phyloP scores from a whole-genome alignment of 2,888 invertebrate species.

The Stenoptilia bipunctidactyla region DNA sequence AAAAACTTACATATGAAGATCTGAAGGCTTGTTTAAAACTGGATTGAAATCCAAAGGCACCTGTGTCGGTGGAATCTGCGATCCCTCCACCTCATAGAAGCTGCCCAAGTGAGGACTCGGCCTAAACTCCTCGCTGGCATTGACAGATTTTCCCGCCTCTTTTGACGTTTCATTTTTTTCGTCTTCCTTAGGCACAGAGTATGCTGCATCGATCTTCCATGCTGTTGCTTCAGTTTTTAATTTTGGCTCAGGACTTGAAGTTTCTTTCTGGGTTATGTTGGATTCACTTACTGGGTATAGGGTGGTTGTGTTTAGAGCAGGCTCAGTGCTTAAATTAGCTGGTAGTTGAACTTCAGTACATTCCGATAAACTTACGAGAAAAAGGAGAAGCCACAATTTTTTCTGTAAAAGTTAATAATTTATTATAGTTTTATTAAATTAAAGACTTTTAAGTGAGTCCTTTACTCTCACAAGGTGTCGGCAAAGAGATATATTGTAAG shows the following conservation, averaged over 20 bases:
- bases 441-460: too few relatives aligned
- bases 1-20: too few relatives aligned
- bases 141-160: conserved; percentile 13
- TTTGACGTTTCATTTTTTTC: neutral
- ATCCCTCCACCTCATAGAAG: conserved; percentile 49
- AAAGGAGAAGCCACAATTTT: too few relatives aligned
- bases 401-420: too few relatives aligned
- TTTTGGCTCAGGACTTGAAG: conserved; percentile 16
- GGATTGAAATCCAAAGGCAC: neutral
- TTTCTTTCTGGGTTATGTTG: neutral
- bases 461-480: too few relatives aligned
- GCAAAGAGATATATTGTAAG: too few relatives aligned
- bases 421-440: too few relatives aligned
- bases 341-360: too few relatives aligned
- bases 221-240: conserved; percentile 17
- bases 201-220: conserved; percentile 41
- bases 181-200: conserved; percentile 21
- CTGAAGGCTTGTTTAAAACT: too few relatives aligned
- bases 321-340: conserved; percentile 8
- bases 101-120: conserved; percentile 65
- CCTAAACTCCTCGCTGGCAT: conserved; percentile 41
- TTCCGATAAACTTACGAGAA: too few relatives aligned
- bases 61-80: conserved; percentile 26
- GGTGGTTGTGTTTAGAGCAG: conserved; percentile 32
- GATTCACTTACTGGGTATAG: conserved; percentile 27